phyloP scores from a whole-genome alignment of 2,888 invertebrate genomes.

The Chaetoderma sp. region DNA sequence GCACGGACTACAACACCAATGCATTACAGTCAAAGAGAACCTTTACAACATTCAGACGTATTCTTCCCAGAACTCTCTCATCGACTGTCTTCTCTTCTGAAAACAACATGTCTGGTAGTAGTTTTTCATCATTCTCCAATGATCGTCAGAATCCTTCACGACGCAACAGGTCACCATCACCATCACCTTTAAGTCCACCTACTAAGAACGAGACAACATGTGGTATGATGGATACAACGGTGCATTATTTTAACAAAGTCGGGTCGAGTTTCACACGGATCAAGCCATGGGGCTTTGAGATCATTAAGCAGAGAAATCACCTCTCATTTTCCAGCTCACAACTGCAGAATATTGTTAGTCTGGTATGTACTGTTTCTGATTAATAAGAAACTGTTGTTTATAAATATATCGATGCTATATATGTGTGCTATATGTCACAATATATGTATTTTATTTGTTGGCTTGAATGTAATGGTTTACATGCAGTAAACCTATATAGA shows the following conservation, averaged over 20 bases:
- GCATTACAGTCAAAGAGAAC: conserved; percentile 59
- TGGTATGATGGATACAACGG: conserved; percentile 77
- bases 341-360: conserved; percentile 61
- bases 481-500: no score
- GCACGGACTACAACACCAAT: conserved; percentile 52
- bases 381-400: no score
- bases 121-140: not conserved
- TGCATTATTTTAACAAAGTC: conserved; percentile 90
- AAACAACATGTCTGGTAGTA: conserved; percentile 41
- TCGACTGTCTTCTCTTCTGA: conserved; percentile 48
- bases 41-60: conserved; percentile 77
- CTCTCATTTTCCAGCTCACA: conserved; percentile 62
- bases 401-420: no score
- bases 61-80: conserved; percentile 91
- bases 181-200: conserved; percentile 27
- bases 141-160: conserved; percentile 12
- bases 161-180: conserved; percentile 32
- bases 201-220: conserved; percentile 26
- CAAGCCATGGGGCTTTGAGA: conserved; percentile 62
- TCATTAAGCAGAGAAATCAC: conserved; percentile 58
- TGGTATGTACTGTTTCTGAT: conserved; percentile 54
- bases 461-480: no score
- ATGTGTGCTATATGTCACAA: no score
- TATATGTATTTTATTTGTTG: no score
- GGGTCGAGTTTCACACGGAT: conserved; percentile 83